Conservation (phyloP, 2,113 vertebrate species). For the Elaphurus davidianus region DNA sequence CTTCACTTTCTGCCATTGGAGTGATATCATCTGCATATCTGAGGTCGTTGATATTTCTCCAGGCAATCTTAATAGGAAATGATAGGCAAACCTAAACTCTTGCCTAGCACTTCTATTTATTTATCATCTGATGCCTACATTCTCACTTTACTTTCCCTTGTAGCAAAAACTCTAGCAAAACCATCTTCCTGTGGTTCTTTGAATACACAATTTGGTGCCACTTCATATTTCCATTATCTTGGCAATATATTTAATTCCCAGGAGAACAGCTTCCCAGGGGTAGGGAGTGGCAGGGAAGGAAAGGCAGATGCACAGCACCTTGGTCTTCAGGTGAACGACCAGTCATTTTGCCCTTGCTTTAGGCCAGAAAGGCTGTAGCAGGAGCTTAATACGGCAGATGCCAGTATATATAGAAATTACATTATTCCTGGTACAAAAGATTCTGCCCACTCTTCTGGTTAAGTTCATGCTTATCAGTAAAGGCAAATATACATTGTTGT, state of each 20-base stretch:
- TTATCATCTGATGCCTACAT: background rate
- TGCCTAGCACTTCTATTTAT: background rate
- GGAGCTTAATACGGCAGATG: background rate
- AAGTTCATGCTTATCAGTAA: background rate
- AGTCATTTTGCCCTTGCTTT: background rate
- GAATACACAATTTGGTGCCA: background rate
- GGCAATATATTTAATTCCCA: background rate
- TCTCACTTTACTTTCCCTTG: background rate
- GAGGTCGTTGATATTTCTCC: background rate
- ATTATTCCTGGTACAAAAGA: background rate
- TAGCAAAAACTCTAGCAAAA: background rate
- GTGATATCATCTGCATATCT: background rate
- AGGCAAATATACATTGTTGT: background rate
- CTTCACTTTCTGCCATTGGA: background rate
- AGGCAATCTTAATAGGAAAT: background rate
- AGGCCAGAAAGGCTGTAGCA: background rate
- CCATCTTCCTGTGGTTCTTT: background rate
- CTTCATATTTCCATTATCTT: background rate
- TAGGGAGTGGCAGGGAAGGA: background rate
- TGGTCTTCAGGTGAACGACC: background rate
- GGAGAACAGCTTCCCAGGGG: background rate
- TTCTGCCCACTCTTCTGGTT: background rate
- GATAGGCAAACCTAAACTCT: background rate
- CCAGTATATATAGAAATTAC: background rate
- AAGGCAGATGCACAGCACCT: background rate